These are phyloP conservation scores for Solen grandis DNA, from an alignment of 1,140 invertebrate species.

Conservation along the genomic window DNA sequence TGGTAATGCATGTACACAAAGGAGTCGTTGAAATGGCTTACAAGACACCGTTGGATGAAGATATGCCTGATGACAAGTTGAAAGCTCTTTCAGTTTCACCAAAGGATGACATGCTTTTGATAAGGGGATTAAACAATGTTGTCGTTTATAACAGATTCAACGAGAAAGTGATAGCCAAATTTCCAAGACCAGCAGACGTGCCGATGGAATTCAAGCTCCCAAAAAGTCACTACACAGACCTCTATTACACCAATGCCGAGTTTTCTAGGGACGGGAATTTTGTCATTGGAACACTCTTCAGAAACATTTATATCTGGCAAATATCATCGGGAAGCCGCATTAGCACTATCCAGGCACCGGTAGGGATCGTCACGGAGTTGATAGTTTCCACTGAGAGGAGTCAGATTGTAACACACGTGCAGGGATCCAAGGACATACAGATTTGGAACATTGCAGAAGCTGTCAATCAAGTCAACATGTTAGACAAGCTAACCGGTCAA, in stretches of 20 bases:
- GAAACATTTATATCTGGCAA: constrained; percentile 78
- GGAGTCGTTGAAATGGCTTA: constrained; percentile 74
- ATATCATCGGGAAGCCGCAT: constrained; percentile 62
- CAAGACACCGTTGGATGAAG: constrained; percentile 69
- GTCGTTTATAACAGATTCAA: constrained; percentile 70
- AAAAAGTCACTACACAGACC: constrained; percentile 62
- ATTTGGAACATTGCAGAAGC: constrained; percentile 76
- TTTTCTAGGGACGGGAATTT: constrained; percentile 74
- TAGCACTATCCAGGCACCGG: constrained; percentile 74
- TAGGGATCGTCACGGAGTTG: constrained; percentile 73
- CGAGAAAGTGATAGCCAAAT: constrained; percentile 68
- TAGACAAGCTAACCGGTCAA: constrained; percentile 72
- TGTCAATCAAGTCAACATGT: constrained; percentile 67
- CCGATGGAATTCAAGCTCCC: constrained; percentile 78
- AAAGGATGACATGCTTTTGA: constrained; percentile 67
- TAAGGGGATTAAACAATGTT: constrained; percentile 68
- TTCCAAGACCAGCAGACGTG: constrained; percentile 70
- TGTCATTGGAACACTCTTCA: constrained; percentile 75
- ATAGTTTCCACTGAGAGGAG: constrained; percentile 62
- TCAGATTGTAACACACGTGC: constrained; percentile 72
- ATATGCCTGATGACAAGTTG: constrained; percentile 68
- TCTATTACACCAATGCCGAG: constrained; percentile 72
- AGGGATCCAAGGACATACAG: constrained; percentile 67
- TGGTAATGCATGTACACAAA: constrained; percentile 69
- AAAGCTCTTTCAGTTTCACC: constrained; percentile 63